Conservation (phyloP, 2,113 vertebrate genomes). For the Clarias magur region DNA sequence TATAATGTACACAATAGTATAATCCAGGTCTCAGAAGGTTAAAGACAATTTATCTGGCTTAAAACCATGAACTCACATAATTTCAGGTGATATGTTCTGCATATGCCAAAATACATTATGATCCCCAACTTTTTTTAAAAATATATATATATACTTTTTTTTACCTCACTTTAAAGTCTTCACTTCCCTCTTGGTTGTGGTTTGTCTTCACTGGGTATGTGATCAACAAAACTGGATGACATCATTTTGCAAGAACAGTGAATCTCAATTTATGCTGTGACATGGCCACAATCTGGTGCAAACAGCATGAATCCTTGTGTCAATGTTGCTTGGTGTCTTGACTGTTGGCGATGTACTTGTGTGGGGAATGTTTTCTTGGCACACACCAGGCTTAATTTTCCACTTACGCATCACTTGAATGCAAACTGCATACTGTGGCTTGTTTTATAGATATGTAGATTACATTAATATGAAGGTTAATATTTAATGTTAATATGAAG, state of each 20-base stretch:
- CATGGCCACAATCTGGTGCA: neutral
- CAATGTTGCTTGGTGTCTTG: neutral
- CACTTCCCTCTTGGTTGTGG: neutral
- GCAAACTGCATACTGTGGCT: neutral
- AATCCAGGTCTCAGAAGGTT: too few relatives aligned
- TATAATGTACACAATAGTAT: too few relatives aligned
- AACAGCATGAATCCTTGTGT: neutral
- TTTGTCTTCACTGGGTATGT: neutral
- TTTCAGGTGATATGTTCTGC: neutral
- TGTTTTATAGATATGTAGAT: neutral
- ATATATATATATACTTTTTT: too few relatives aligned
- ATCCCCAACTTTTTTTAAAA: neutral
- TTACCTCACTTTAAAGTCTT: neutral
- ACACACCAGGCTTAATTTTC: neutral
- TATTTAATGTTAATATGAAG: neutral
- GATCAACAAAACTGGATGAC: neutral
- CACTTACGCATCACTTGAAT: neutral
- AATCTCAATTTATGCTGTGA: constrained; percentile 16
- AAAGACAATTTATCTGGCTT: too few relatives aligned
- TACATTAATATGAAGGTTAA: neutral
- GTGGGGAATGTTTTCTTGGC: neutral
- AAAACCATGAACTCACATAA: neutral
- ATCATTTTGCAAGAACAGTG: neutral
- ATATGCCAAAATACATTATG: neutral
- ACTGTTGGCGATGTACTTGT: neutral